Percentiles rank a stretch among this genome's conserved stretches.
Conservation (phyloP, 2,888 invertebrate genomes). For the Ellobium chinense region DNA sequence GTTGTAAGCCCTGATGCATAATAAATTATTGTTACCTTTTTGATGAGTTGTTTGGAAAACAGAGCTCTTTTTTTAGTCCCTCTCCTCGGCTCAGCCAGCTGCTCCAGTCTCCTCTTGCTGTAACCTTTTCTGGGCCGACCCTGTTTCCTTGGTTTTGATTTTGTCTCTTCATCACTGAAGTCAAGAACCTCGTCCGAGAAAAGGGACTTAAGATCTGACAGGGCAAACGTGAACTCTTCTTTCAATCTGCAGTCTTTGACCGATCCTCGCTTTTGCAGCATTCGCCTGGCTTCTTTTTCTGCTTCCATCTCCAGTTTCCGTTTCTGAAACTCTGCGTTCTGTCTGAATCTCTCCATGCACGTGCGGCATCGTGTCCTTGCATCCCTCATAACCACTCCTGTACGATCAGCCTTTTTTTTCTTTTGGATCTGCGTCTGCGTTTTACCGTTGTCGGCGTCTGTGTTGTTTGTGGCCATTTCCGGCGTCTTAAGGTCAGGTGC, state of each 20-base stretch:
- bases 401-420: not conserved
- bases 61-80: not conserved
- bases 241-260: not conserved
- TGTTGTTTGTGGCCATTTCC: no score
- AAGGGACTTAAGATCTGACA: not conserved
- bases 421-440: not conserved
- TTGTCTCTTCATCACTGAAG: not conserved
- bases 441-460: not conserved
- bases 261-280: not conserved
- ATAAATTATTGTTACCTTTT: no score
- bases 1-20: no score
- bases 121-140: not conserved
- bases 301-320: not conserved
- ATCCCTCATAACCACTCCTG: not conserved
- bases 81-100: constrained; percentile 33
- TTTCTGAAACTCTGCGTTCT: constrained; percentile 7
- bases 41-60: constrained; percentile 22
- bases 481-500: no score
- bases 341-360: not conserved
- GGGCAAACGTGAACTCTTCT: not conserved
- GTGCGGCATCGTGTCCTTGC: constrained; percentile 18
- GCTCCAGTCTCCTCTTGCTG: constrained; percentile 16
- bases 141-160: not conserved
- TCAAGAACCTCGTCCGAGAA: constrained; percentile 18
- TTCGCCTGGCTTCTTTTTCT: not conserved